Evolutionary conservation across 2,797 vertebrate species (phyloP), one percentile per base, ranked within the genome.

Genomic region (Labroides dimidiatus): DNA sequence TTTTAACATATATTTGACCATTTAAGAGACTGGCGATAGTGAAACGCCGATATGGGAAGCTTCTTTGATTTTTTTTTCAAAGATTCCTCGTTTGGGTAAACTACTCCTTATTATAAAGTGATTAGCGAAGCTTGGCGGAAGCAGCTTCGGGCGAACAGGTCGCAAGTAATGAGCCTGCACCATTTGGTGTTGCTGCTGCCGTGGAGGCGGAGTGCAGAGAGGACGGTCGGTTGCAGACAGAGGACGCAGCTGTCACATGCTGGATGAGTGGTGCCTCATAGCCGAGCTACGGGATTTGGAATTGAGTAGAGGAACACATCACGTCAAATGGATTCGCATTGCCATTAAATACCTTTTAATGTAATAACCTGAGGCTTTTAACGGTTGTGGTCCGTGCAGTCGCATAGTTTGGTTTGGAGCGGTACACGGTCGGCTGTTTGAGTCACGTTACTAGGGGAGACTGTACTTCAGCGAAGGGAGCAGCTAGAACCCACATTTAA

Each of bases 211-310:
- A 84, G 85, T 78, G 61, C 68, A 81, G 44, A 39, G 79, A 72
- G 81, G 82, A 87, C 81, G n/a, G 70, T 71, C 47, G 8, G 61
- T 48, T 16, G 56, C 44, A 84, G 74, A 72, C 80, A 70, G 85
- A 81, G 83, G 88, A 91, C 86, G 85, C 86, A 85, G 82, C 84
- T 90, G 89, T 91, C 77, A 90, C 82, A 82, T 63, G 79, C 77
- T 81, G 84, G 49, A 21, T 15, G 48, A 77, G 51, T 66, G 27
- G 64, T 10, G 72, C 15, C 0, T 20, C 8, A 58, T 24, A 30
- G 54, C 45, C 44, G 39, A 68, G 24, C 51, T 20, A 19, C 21
- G 19, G 41, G 14, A 60, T 56, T 56, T 72, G 13, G 45, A 64
- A 20, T 17, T 55, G 47, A 75, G 14, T 27, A 10, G 37, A 55